Evolutionary conservation across 2,113 vertebrate genomes (phyloP).

Genomic region (Nibea coibor): DNA sequence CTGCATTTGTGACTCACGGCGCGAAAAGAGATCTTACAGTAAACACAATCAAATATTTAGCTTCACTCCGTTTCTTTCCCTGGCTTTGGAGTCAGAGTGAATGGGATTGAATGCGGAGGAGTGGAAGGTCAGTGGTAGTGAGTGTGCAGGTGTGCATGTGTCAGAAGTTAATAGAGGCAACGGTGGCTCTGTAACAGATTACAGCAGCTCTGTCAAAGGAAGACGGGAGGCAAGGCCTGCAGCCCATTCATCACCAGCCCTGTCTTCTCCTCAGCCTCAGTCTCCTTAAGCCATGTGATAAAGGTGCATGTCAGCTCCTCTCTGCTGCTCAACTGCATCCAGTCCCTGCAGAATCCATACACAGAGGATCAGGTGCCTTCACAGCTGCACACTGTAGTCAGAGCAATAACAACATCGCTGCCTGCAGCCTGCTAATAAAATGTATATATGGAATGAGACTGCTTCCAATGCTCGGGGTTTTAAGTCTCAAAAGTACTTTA

Average conservation of each 20-base stretch:
- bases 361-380: conserved; percentile 59
- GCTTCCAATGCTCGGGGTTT: conserved; percentile 39
- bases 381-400: conserved; percentile 51
- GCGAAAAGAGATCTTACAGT: conserved; percentile 2
- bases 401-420: conserved; percentile 31
- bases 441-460: conserved; percentile 10
- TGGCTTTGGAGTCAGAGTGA: conserved; percentile 43
- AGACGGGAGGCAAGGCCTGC: conserved; percentile 77
- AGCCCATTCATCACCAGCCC: conserved; percentile 80
- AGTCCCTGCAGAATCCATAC: conserved; percentile 75
- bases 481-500: conserved; percentile 27
- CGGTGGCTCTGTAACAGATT: conserved; percentile 82
- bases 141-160: conserved; percentile 76
- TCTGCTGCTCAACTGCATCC: conserved; percentile 79
- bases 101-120: conserved; percentile 61
- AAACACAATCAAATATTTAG: conserved; percentile 48
- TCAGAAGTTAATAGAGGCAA: conserved; percentile 82
- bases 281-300: conserved; percentile 83
- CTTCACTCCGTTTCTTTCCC: conserved; percentile 24
- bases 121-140: conserved; percentile 71
- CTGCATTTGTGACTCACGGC: background rate
- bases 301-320: conserved; percentile 82
- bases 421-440: conserved; percentile 38
- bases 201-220: conserved; percentile 81
- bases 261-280: conserved; percentile 78